Evolutionary conservation across 2,113 vertebrate species (phyloP).

Genomic region (Heliornis fulica): DNA sequence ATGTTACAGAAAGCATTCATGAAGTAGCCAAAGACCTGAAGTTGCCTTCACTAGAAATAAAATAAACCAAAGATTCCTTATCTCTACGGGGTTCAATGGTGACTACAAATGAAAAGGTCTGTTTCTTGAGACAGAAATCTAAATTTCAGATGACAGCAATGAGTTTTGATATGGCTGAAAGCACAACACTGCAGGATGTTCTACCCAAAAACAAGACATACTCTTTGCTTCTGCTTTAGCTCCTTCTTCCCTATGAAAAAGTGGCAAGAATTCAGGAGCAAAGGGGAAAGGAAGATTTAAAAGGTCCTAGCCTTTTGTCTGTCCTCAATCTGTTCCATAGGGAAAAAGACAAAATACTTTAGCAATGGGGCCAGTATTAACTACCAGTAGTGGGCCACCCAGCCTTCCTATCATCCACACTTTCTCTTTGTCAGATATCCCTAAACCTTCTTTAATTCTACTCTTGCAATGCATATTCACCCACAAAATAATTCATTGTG

Average conservation of each 20-base stretch:
- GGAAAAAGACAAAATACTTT: not conserved
- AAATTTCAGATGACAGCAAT: not conserved
- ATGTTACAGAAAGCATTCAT: not conserved
- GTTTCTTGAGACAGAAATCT: not conserved
- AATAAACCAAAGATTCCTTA: not conserved
- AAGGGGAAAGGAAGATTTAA: not conserved
- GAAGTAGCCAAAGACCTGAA: not conserved
- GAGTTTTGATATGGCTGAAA: not conserved
- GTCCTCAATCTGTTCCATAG: not conserved
- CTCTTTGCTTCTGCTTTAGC: not conserved
- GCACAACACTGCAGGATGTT: not conserved
- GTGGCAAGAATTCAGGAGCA: not conserved
- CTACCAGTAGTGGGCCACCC: not conserved
- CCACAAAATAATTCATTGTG: not conserved
- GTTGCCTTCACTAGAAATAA: not conserved
- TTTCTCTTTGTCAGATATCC: not conserved
- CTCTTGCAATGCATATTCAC: not conserved
- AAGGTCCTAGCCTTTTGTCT: not conserved
- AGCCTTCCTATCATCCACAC: not conserved
- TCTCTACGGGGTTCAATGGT: not conserved
- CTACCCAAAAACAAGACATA: not conserved
- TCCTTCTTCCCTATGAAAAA: not conserved
- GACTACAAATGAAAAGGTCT: not conserved
- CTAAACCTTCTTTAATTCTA: not conserved
- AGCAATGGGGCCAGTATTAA: not conserved